These are phyloP conservation scores for Aricia artaxerxes DNA, from an alignment of 2,888 invertebrate genomes.

Conservation along the genomic window DNA sequence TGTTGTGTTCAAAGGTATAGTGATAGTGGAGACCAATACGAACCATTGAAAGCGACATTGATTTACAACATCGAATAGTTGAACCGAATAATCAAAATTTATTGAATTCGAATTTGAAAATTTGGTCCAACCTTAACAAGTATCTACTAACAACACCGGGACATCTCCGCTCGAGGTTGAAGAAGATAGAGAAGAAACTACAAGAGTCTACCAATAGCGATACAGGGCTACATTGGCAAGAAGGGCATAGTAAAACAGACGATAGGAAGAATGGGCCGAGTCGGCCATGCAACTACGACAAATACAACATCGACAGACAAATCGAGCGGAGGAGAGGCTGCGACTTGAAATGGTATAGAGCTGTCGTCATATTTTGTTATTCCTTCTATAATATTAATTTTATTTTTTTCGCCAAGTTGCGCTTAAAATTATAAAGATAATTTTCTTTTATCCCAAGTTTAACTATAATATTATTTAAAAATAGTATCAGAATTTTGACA, in stretches of 20 bases:
- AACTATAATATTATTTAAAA: background rate
- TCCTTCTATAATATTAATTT: background rate
- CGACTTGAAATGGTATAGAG: slow-evolving; percentile 75
- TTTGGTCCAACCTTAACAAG: slow-evolving; percentile 61
- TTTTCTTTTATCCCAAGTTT: too few species aligned
- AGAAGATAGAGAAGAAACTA: slow-evolving; percentile 74
- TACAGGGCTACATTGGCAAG: slow-evolving; percentile 70
- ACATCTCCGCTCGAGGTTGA: slow-evolving; percentile 70
- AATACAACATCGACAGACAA: slow-evolving; percentile 76
- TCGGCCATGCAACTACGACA: slow-evolving; percentile 78
- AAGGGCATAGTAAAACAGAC: slow-evolving; percentile 69
- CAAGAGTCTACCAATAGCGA: slow-evolving; percentile 75
- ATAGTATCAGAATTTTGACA: background rate
- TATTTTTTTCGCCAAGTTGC: background rate
- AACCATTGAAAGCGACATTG: slow-evolving; percentile 79
- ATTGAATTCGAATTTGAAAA: slow-evolving; percentile 16
- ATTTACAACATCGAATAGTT: slow-evolving; percentile 75
- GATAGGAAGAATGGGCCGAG: slow-evolving; percentile 68
- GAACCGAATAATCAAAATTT: slow-evolving; percentile 53
- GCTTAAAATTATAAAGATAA: background rate
- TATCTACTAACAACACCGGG: slow-evolving; percentile 72
- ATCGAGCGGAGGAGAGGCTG: slow-evolving; percentile 72
- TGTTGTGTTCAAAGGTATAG: slow-evolving; percentile 62
- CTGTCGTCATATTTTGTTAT: slow-evolving; percentile 39
- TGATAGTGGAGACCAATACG: slow-evolving; percentile 73